Conservation (phyloP, 2,113 vertebrate genomes). For the Ibidorhyncha struthersii region DNA sequence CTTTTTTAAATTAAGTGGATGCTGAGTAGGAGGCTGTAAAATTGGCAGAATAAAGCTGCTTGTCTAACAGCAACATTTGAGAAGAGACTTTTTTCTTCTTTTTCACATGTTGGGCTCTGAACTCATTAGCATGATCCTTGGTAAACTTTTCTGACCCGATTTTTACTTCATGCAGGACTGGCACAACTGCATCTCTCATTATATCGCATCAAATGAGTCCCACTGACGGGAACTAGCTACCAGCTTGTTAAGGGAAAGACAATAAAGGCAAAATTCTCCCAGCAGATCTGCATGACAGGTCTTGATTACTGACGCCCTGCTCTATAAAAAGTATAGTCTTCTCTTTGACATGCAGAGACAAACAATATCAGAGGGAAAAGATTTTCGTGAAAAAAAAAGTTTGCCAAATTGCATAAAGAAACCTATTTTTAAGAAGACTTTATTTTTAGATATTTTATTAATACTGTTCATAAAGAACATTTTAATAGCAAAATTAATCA, state of each 20-base stretch:
- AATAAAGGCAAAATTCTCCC: neutral
- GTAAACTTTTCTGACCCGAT: constrained; percentile 54
- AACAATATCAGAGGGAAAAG: neutral
- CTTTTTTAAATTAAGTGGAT: constrained; percentile 23
- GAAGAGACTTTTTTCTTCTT: neutral
- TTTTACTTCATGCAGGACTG: neutral
- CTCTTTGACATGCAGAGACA: neutral
- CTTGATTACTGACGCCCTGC: neutral
- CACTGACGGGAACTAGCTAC: neutral
- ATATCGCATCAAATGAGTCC: constrained; percentile 31
- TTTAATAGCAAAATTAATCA: neutral
- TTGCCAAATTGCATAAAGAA: neutral
- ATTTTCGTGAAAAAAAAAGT: neutral
- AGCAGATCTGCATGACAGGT: constrained; percentile 17
- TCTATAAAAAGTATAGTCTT: neutral
- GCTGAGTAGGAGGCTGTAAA: neutral
- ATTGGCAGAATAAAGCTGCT: constrained; percentile 30
- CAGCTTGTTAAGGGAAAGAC: constrained; percentile 27
- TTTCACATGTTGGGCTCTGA: constrained; percentile 11
- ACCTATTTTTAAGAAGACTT: neutral
- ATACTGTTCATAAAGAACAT: neutral
- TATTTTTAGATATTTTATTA: neutral
- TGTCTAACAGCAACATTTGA: neutral
- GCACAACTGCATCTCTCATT: constrained; percentile 38
- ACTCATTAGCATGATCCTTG: constrained; percentile 53